Conservation (phyloP, 2,797 vertebrate genomes). For the Clamator glandarius region DNA sequence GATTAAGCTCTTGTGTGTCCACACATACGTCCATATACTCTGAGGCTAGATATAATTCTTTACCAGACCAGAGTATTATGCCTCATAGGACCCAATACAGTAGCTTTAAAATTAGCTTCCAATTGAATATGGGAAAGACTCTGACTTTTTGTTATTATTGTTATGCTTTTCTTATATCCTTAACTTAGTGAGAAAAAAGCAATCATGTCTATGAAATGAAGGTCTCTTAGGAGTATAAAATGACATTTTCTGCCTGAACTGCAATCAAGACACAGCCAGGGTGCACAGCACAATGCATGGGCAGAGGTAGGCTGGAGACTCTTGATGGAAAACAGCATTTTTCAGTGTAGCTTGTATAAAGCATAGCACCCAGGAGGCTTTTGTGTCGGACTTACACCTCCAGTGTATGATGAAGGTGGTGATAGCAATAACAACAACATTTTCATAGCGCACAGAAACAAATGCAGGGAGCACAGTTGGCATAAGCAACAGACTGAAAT, state of each 20-base stretch:
- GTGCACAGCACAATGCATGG: rapidly evolving
- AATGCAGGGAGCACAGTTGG: neutral
- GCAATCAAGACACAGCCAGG: neutral
- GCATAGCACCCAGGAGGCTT: neutral
- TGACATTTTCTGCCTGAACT: neutral
- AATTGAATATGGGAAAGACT: neutral
- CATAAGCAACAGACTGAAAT: neutral
- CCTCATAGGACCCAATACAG: neutral
- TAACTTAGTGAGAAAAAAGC: neutral
- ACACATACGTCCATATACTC: neutral
- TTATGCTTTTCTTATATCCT: neutral
- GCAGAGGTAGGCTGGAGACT: neutral
- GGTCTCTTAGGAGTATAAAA: neutral
- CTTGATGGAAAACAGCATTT: neutral
- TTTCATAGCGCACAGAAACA: neutral
- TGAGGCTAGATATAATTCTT: neutral
- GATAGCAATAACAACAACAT: neutral
- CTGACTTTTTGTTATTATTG: neutral
- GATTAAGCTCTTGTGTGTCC: neutral
- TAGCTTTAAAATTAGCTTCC: neutral
- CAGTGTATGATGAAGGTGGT: neutral
- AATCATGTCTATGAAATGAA: neutral
- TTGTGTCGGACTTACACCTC: neutral
- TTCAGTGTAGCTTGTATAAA: neutral
- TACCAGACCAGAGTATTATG: neutral